phyloP scores from a whole-genome alignment of 2,797 vertebrate species.

The Peromyscus eremicus region DNA sequence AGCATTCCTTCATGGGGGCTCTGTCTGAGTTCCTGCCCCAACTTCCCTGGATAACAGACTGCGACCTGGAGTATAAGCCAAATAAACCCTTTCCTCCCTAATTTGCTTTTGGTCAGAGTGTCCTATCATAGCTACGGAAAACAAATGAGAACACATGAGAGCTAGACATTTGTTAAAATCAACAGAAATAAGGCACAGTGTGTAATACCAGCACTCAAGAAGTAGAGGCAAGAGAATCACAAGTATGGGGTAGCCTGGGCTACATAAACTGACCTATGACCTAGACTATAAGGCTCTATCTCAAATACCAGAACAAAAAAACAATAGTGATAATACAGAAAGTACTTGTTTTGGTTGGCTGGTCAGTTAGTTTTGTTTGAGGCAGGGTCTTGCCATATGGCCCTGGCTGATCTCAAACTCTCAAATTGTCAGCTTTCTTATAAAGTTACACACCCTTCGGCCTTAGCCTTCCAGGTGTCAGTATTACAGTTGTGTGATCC shows the following conservation, averaged over 20 bases:
- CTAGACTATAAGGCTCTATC: neutral
- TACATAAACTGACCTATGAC: neutral
- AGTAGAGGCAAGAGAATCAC: neutral
- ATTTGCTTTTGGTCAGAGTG: neutral
- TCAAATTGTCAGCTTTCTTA: neutral
- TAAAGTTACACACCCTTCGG: neutral
- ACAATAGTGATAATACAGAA: neutral
- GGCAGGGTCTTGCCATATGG: neutral
- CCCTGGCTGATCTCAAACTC: neutral
- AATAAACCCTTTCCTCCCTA: neutral
- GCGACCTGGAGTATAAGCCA: neutral
- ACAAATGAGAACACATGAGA: neutral
- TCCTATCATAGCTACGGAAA: neutral
- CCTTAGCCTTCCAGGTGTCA: neutral
- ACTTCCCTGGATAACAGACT: neutral
- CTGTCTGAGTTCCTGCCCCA: neutral
- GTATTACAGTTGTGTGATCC: neutral
- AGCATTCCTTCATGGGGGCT: neutral
- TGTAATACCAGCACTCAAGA: neutral
- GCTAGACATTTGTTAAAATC: neutral
- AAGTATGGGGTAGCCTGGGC: neutral
- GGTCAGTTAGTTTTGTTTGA: neutral
- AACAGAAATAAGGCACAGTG: neutral
- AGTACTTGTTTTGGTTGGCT: neutral
- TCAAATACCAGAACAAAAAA: neutral